Percentiles rank a stretch among this genome's conserved stretches.
These are phyloP conservation scores for Penaeus vannamei DNA, from an alignment of 1,140 invertebrate genomes.

Conservation along the genomic window DNA sequence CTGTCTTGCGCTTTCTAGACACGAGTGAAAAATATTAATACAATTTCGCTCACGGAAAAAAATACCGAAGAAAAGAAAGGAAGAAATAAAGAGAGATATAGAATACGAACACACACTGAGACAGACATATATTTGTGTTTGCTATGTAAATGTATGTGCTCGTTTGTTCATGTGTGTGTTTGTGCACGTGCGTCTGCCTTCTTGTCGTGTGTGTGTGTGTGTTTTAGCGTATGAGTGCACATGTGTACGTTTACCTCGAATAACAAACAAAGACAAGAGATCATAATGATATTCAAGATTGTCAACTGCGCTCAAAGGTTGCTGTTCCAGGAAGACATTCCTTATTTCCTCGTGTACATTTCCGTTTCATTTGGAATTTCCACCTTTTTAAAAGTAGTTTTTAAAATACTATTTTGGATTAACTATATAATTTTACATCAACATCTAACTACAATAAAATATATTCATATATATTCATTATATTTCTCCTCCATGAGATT, in stretches of 20 bases:
- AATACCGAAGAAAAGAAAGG: too few relatives aligned
- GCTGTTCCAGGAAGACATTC: too few relatives aligned
- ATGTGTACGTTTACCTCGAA: neutral
- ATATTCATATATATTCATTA: slow-evolving; percentile 41
- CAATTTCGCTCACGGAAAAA: too few relatives aligned
- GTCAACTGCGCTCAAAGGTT: too few relatives aligned
- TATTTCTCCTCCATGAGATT: neutral
- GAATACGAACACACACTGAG: neutral
- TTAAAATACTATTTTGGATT: neutral
- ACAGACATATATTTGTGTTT: too few relatives aligned
- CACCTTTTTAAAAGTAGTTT: neutral
- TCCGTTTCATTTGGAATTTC: too few relatives aligned
- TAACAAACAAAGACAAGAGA: neutral
- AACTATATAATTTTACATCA: neutral
- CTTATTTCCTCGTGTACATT: too few relatives aligned
- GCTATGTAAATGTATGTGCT: neutral
- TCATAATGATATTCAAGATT: too few relatives aligned
- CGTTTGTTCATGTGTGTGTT: neutral
- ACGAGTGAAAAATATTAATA: too few relatives aligned
- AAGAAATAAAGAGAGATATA: neutral
- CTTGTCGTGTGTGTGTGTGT: neutral
- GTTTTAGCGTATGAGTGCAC: neutral
- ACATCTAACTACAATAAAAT: slow-evolving; percentile 29
- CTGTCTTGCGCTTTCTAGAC: too few relatives aligned
- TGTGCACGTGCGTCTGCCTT: neutral